Percentiles rank a stretch among this genome's conserved stretches.
phyloP scores from a whole-genome alignment of 2,888 invertebrate species.

The Zhengitettix transpicula region DNA sequence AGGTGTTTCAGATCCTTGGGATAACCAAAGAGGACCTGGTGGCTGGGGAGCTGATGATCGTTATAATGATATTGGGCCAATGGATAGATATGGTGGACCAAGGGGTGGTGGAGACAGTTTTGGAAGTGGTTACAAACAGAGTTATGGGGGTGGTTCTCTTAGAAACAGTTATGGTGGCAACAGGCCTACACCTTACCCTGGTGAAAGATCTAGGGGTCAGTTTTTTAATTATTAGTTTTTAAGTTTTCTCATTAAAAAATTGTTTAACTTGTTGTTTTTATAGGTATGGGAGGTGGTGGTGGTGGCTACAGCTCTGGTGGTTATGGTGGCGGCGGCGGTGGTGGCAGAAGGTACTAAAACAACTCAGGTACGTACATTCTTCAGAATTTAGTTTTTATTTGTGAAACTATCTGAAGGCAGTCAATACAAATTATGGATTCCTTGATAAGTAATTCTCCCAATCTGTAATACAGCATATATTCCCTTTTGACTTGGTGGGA shows the following conservation, averaged over 20 bases:
- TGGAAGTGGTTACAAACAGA: conserved; percentile 66
- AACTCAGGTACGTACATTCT: neutral
- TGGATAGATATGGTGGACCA: conserved; percentile 21
- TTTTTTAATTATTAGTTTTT: neutral
- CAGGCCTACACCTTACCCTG: neutral
- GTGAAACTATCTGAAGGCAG: no score
- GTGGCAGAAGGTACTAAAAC: neutral
- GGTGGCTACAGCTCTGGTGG: conserved; percentile 7
- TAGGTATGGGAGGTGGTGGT: conserved; percentile 4
- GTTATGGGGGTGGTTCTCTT: conserved; percentile 69
- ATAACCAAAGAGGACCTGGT: conserved; percentile 26
- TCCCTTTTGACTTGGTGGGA: no score
- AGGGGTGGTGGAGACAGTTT: conserved; percentile 40
- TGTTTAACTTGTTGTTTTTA: neutral
- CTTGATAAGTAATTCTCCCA: no score
- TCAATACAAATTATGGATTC: no score
- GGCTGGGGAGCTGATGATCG: conserved; percentile 28
- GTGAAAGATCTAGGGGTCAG: neutral
- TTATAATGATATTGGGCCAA: conserved; percentile 28
- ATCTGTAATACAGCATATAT: no score
- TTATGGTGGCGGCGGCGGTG: neutral
- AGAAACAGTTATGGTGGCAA: conserved; percentile 24
- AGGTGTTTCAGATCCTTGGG: conserved; percentile 10
- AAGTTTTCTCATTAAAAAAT: neutral
- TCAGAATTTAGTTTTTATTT: no score